Base-by-base conservation (phyloP, 53 echinoderm and acorn worm genomes). In the Paelopatides confundens region DNA sequence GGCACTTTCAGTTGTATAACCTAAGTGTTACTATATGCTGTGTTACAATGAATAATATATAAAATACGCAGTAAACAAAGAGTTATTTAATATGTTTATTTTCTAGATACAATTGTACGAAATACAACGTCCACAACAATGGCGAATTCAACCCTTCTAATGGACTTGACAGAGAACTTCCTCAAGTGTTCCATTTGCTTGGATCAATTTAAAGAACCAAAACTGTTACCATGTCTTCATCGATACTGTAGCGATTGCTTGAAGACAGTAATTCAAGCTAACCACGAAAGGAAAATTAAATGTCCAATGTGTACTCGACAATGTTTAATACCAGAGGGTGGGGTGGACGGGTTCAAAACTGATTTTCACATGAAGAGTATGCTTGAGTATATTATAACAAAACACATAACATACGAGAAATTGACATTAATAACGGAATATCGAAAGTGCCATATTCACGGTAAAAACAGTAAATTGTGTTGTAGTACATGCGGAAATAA, bases 281-380 rank as follows among this genome's bases (percentile, higher is more conserved):
- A 28, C 39, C 5, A 74, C 3, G 43, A 23, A 1, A 23, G 3
- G 4, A 6, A 18, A 10, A 2, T 74, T 15, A 46, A 3, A 11
- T 74, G 74, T 40, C 47, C 74, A 21, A 46, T 26, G 28, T 74
- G 74, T 24, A 74, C 10, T 12, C 40, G 23, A 6, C 8, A 37
- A 39, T 23, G 23, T 8, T 5, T 12, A 40, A 7, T 74, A 74
- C 74, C 77, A 77, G 31, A n/a, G 6, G 28, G 21, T 4, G 50
- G 77, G 11, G 77, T 77, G 4, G 77, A 77, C 43, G 77, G 29
- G 23, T 47, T 77, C 29, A 77, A 77, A 40, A 48, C 77, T 24
- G 77, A 77, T 17, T 77, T 77, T 15, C 40, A 48, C 36, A 77
- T 77, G 47, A 77, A 77, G 49, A 77, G 49, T 35, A 48, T 77